Base-by-base conservation (phyloP, 1,140 invertebrate species). In the Paraescarpia echinospica region DNA sequence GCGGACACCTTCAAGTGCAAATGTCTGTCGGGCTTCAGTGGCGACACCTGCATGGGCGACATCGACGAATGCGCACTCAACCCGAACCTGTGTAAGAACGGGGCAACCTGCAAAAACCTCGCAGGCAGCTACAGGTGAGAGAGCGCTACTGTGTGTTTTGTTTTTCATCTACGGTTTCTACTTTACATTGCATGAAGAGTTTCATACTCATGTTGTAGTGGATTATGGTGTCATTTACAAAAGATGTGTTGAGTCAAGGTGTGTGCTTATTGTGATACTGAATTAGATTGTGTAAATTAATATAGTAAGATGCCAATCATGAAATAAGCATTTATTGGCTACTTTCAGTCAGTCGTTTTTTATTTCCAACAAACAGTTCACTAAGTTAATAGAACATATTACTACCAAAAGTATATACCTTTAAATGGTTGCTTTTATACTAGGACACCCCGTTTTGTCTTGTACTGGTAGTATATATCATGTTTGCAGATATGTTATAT, bases 41-140 rank as follows among this genome's bases (percentile, higher is more conserved):
- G 95, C 31, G 27, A 96, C 41, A 97, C 97, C 91, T 99, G 99
- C 96, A 97, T 97, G 91, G 97, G 98, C 92, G 98, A 99, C 96
- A 98, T 99, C 89, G 97, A 98, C 95, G 98, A 99, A 96, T 99
- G 98, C 95, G 90, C 89, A 14, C 96, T 92, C 96, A 96, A 98
- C 94, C 98, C 98, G 6, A 98, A 97, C 91, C 98, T 98, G 1
- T 99, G 98, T 96, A 96, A 97, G 94, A 99, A 99, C 96, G 98
- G 98, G 90, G 99, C 98, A 93, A 97, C 96, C 34, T 99, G 98
- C 96, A 91, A 93, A 0, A 95, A 97, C 98, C 94, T 98, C 98
- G 96, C 97, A 97, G 94, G 99, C 98, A 97, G 98, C 97, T 95
- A 97, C 97, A 95, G 98, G 98, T 99, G 97, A 98, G 95, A 35